Conservation (phyloP, 2,113 vertebrate species). For the Oriolus oriolus region DNA sequence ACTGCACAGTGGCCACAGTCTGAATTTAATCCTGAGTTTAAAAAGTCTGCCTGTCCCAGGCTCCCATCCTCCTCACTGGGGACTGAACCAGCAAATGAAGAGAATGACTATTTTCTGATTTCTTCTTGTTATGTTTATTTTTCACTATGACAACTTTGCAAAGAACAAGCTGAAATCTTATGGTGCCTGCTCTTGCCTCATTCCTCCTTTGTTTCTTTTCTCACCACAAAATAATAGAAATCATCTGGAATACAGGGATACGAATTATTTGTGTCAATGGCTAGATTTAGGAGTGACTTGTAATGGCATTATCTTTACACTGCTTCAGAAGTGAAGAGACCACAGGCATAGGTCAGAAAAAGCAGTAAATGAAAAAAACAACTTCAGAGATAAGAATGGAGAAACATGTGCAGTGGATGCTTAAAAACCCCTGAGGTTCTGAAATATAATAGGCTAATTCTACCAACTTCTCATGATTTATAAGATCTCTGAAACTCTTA, state of each 20-base stretch:
- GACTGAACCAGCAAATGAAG: not conserved
- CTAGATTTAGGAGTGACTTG: not conserved
- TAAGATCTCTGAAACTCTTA: not conserved
- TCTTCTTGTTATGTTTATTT: not conserved
- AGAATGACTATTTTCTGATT: not conserved
- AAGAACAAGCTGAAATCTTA: not conserved
- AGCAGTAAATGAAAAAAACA: not conserved
- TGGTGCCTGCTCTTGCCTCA: not conserved
- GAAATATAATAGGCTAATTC: not conserved
- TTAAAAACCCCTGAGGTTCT: not conserved
- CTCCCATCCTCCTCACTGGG: not conserved
- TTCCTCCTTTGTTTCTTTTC: not conserved
- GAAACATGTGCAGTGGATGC: not conserved
- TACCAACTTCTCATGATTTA: not conserved
- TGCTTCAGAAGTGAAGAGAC: not conserved
- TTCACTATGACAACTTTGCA: conserved; percentile 4
- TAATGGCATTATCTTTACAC: not conserved
- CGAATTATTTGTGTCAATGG: not conserved
- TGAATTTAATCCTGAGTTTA: not conserved
- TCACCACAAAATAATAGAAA: not conserved
- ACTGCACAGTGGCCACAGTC: not conserved
- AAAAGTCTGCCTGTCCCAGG: not conserved
- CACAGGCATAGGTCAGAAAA: not conserved
- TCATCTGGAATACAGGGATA: not conserved
- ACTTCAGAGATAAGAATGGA: not conserved